Evolutionary conservation across 1,140 invertebrate genomes (phyloP), one percentile per base, ranked within the genome.

Genomic region (Samia ricini): DNA sequence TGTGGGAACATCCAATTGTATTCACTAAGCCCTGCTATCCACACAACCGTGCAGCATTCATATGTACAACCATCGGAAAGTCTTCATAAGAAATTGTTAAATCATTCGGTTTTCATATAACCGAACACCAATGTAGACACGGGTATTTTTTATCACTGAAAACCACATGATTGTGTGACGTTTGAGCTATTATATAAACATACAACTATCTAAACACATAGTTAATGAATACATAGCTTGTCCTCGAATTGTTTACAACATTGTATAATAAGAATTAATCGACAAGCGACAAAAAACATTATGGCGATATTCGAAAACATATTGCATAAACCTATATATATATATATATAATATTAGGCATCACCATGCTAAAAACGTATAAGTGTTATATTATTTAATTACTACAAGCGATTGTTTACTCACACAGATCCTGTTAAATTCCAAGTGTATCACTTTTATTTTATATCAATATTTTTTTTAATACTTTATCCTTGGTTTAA

Each of bases 321-420:
- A 76, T 72, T 62, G 65, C 76, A 75, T 80, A 74, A 71, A 71
- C 64, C 76, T 73, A 76, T 74, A 20, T 20, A 24, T n/a, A 56
- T 5, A 54, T 26, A 56, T 26, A 12, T 36, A 26, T 56, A 19
- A 26, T 59, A 24, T 59, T 48, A 85, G 81, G 81, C 85, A 78
- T 74, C 78, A 76, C 71, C 85, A 88, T 88, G 83, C 85, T 74
- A 5, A 4, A 42, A 8, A 42, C 33, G 33, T 42, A 42, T n/a
- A n/a, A n/a, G n/a, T n/a, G n/a, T n/a, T n/a, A n/a, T 42, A 76
- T 67, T 72, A 77, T 77, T 85, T 77, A 75, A 69, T 84, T 76
- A 88, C 85, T 88, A 88, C 81, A 88, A 88, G 85, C 85, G 68
- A 76, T 83, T 82, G 77, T 79, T 85, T 85, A 85, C 79, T 82